Evolutionary conservation across 2,113 vertebrate genomes (phyloP), one percentile per base, ranked within the genome.

Genomic region (Podarcis cretensis): DNA sequence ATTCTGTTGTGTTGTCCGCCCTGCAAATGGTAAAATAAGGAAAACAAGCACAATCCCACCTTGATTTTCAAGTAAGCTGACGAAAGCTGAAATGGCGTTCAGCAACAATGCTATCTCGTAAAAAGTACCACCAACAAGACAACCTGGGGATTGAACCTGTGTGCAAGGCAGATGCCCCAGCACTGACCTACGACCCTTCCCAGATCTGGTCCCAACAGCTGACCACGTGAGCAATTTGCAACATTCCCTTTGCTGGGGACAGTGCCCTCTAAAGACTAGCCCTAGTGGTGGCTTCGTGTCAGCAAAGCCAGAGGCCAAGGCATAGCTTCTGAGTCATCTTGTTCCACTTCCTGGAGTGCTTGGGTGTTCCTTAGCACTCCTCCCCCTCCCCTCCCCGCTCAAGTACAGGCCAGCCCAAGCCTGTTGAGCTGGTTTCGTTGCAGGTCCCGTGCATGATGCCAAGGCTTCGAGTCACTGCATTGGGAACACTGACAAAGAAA

Each of bases 281-380:
- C 25, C 4, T 0, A 4, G 48, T 23, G 6, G 3, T 75, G 85
- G 65, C 68, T 59, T 91, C 30, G 0, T 2, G 0, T 32, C n/a
- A 68, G 87, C 83, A 79, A 9, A 32, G 66, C 63, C 40, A 23
- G 37, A 79, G 68, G 76, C 81, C 83, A 68, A 37, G 86, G 43
- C 32, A 83, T 69, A 82, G 86, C 93, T 87, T 0, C n/a, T 92
- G 92, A 92, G 77, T 90, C 92, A 92, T 77, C 48, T 54, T 54
- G 48, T 16, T 1, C 0, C 0, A 30, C 87, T 92, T 92, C 90
- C 90, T 80, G 82, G 68, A 88, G 76, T 69, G 30, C 68, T 83
- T 87, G 0, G 6, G 92, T 91, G 84, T 84, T 92, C 65, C 85
- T 74, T 0, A 0, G 1, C 21, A 40, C 13, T 89, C 88, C 76